Conservation (phyloP, 2,113 vertebrate genomes). For the Corapipo altera region DNA sequence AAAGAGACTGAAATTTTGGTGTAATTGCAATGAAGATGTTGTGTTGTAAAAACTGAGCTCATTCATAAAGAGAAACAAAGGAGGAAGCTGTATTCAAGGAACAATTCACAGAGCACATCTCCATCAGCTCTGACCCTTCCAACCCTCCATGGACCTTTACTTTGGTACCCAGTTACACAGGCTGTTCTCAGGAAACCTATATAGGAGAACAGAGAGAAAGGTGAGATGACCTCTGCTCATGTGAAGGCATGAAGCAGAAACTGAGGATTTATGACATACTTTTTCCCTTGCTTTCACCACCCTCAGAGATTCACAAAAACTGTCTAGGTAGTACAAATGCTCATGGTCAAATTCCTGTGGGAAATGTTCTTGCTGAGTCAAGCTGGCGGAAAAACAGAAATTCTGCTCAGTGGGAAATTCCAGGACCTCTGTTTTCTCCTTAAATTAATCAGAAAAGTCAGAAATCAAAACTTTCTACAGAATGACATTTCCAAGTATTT, state of each 20-base stretch:
- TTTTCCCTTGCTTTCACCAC: background rate
- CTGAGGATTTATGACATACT: background rate
- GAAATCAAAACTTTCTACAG: background rate
- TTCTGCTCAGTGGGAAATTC: constrained; percentile 36
- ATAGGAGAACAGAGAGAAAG: background rate
- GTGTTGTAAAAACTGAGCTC: background rate
- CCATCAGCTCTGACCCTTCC: background rate
- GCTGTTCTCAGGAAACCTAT: background rate
- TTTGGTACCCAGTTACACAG: background rate
- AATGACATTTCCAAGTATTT: constrained; percentile 10
- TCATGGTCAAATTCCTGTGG: constrained; percentile 48
- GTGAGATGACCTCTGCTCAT: background rate
- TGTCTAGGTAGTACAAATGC: background rate
- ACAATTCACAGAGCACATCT: background rate
- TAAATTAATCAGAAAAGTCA: background rate
- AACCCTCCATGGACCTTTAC: background rate
- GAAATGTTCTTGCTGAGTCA: constrained; percentile 54
- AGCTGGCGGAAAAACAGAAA: constrained; percentile 29
- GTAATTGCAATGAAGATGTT: background rate
- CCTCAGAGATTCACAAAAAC: background rate
- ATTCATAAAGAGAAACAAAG: constrained; percentile 6
- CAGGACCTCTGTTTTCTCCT: constrained; percentile 31
- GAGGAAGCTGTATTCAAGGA: background rate
- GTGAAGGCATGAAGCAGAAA: background rate
- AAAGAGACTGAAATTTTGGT: background rate